These are phyloP conservation scores for Echiichthys vipera DNA, from an alignment of 2,797 vertebrate species.

Conservation along the genomic window DNA sequence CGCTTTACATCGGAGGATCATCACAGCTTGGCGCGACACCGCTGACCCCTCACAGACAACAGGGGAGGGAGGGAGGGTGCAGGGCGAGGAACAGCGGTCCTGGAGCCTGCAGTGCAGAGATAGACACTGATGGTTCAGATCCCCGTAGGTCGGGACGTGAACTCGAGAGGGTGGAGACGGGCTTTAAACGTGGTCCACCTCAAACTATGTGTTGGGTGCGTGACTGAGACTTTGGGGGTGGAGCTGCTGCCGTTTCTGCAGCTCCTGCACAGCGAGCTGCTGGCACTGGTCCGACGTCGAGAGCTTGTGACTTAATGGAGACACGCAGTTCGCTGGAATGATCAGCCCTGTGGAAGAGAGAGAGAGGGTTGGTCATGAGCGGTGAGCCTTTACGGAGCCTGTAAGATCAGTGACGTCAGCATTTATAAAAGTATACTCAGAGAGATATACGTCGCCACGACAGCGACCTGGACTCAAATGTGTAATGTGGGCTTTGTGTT, in stretches of 20 bases:
- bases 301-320: conserved; percentile 93
- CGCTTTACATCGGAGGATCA: conserved; percentile 36
- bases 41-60: conserved; percentile 43
- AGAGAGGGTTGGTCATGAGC: not conserved
- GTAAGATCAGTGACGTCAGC: not conserved
- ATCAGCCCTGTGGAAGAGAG: conserved; percentile 88
- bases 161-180: conserved; percentile 21
- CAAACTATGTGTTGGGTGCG: conserved; percentile 85
- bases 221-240: conserved; percentile 97
- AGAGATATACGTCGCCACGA: too few relatives aligned
- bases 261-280: conserved; percentile 96
- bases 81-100: conserved; percentile 40
- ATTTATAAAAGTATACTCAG: too few relatives aligned
- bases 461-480: too few relatives aligned
- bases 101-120: conserved; percentile 56
- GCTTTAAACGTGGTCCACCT: not conserved
- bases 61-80: conserved; percentile 17
- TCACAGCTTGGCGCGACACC: conserved; percentile 39
- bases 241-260: conserved; percentile 98
- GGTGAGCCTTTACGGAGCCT: not conserved
- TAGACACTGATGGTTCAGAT: conserved; percentile 28
- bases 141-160: conserved; percentile 39
- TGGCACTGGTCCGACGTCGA: conserved; percentile 98
- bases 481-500: too few relatives aligned
- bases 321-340: conserved; percentile 97